Percentiles rank a stretch among this genome's conserved stretches.
Evolutionary conservation across 2,888 invertebrate species (phyloP).

Genomic region (Lasioglossum calceatum): DNA sequence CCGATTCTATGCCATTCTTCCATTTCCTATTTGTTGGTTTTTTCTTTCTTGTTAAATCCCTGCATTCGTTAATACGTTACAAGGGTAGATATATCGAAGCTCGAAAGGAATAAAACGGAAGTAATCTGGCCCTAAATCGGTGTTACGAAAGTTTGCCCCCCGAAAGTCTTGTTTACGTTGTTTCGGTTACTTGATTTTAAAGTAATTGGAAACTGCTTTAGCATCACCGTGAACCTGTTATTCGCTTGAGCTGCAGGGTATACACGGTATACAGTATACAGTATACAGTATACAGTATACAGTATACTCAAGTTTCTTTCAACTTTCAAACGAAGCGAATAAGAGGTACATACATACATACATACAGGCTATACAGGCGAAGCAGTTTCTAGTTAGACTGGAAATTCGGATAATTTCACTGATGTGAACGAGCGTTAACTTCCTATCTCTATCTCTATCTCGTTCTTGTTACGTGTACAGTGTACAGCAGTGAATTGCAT

Average conservation of each 20-base stretch:
- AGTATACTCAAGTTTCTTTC: neutral
- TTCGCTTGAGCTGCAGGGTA: neutral
- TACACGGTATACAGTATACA: too few species aligned
- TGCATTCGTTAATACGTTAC: neutral
- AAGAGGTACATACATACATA: neutral
- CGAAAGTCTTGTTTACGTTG: neutral
- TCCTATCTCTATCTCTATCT: neutral
- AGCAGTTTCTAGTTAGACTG: neutral
- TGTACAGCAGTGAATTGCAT: neutral
- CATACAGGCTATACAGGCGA: neutral
- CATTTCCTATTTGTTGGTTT: neutral
- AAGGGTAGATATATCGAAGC: neutral
- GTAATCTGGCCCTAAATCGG: neutral
- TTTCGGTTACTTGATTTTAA: neutral
- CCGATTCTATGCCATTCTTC: neutral
- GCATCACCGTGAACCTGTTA: neutral
- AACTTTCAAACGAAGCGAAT: neutral
- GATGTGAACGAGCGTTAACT: neutral
- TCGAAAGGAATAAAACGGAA: neutral
- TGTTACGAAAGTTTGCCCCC: neutral
- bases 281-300: too few species aligned
- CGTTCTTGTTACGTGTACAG: neutral
- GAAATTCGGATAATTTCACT: neutral
- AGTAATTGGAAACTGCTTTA: neutral
- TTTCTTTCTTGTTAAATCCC: neutral